Evolutionary conservation across 2,797 vertebrate genomes (phyloP).

Genomic region (Enoplosus armatus): DNA sequence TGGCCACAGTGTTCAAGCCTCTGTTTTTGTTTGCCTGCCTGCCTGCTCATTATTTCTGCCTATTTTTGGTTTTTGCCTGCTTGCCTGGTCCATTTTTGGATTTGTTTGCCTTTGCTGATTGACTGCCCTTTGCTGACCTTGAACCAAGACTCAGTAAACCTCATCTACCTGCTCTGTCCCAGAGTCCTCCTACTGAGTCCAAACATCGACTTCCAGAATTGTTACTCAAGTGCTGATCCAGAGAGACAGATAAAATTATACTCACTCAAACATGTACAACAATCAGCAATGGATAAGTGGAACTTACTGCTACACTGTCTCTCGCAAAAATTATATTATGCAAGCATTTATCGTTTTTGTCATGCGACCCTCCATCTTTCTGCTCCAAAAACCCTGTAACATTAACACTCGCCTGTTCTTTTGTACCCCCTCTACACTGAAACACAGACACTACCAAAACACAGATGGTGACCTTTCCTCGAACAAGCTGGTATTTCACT

Average conservation of each 20-base stretch:
- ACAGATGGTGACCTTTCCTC: slow-evolving; percentile 49
- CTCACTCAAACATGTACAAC: background rate
- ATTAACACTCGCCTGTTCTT: background rate
- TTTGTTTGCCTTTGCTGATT: slow-evolving; percentile 24
- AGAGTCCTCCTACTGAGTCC: background rate
- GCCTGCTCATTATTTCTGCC: background rate
- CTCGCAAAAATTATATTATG: background rate
- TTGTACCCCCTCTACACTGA: background rate
- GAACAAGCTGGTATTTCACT: slow-evolving; percentile 19
- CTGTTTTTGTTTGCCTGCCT: slow-evolving; percentile 16
- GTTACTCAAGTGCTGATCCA: background rate
- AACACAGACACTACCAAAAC: slow-evolving; percentile 2
- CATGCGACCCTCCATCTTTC: background rate
- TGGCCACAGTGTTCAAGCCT: background rate
- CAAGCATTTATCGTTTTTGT: background rate
- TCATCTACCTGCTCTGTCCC: background rate
- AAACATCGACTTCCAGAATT: background rate
- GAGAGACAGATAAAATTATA: background rate
- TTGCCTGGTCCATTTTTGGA: background rate
- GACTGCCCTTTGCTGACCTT: background rate
- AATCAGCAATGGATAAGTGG: background rate
- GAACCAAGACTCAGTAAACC: slow-evolving; percentile 7
- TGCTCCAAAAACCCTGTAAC: background rate
- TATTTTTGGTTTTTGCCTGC: background rate
- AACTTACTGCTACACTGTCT: background rate